A percentile compares a stretch with the other conserved stretches of the same genome.
phyloP scores from a whole-genome alignment of 92 coral and sea anemone species.

The Zoanthus solanderi region DNA sequence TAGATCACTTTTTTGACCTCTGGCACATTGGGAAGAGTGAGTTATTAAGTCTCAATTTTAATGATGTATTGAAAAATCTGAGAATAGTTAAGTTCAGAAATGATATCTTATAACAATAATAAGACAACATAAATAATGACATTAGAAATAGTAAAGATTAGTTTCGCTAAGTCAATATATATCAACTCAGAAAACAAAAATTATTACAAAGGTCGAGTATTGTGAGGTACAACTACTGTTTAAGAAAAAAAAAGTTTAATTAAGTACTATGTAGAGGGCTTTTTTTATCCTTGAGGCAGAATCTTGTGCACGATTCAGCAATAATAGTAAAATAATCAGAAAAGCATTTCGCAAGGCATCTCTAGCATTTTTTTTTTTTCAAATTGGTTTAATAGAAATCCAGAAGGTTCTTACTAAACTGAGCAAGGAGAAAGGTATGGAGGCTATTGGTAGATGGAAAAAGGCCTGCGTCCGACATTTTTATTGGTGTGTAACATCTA shows the following conservation, averaged over 20 bases:
- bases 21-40: slow-evolving; percentile 87
- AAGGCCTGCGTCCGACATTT: slow-evolving; percentile 75
- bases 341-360: background rate
- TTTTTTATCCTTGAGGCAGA: background rate
- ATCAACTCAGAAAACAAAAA: slow-evolving; percentile 3
- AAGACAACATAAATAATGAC: background rate
- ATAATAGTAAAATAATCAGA: background rate
- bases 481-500: slow-evolving; percentile 72
- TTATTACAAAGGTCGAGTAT: background rate
- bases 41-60: background rate
- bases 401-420: slow-evolving; percentile 62
- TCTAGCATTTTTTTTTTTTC: background rate
- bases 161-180: background rate
- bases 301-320: background rate
- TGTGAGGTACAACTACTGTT: background rate
- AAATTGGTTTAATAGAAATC: slow-evolving; percentile 48
- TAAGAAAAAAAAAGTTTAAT: background rate
- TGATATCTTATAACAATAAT: slow-evolving; percentile 14
- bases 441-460: slow-evolving; percentile 64
- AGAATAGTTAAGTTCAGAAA: background rate
- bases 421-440: slow-evolving; percentile 66
- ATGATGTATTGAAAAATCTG: background rate
- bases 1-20: slow-evolving; percentile 78
- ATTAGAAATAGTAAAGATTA: background rate
- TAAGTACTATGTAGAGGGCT: background rate